phyloP scores from a whole-genome alignment of 2,888 invertebrate species.

The Eumacrocentrus americanus region DNA sequence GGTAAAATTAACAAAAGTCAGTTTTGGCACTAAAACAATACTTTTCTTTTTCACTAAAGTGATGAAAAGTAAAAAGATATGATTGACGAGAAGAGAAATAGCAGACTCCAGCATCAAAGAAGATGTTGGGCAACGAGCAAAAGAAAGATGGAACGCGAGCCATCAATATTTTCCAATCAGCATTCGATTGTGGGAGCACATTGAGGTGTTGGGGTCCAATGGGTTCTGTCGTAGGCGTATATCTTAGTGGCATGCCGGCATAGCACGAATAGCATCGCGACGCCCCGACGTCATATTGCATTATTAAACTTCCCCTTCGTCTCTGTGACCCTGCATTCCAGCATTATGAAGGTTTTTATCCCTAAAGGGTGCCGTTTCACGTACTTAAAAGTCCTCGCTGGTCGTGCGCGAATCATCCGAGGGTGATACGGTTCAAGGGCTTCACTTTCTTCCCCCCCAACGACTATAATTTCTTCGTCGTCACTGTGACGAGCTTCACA shows the following conservation, averaged over 20 bases:
- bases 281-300: conserved; percentile 59
- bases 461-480: not conserved
- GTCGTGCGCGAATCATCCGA: not conserved
- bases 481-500: not conserved
- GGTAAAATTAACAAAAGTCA: too few species aligned
- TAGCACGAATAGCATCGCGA: conserved; percentile 59
- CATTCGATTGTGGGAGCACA: conserved; percentile 50
- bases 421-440: not conserved
- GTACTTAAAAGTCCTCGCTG: conserved; percentile 24
- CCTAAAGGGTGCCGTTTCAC: conserved; percentile 38
- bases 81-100: too few species aligned
- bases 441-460: not conserved
- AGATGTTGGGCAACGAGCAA: not conserved
- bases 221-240: conserved; percentile 47
- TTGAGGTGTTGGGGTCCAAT: conserved; percentile 31
- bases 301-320: conserved; percentile 55
- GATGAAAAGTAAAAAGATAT: too few species aligned
- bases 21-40: too few species aligned
- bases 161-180: conserved; percentile 60
- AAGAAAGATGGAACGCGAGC: conserved; percentile 26
- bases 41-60: too few species aligned
- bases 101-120: too few species aligned
- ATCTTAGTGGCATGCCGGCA: conserved; percentile 57
- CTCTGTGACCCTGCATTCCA: conserved; percentile 52
- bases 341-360: conserved; percentile 59